A percentile compares a stretch with the other conserved stretches of the same genome.
These are phyloP conservation scores for Nycticryphes semicollaris DNA, from an alignment of 2,113 vertebrate species.

Conservation along the genomic window DNA sequence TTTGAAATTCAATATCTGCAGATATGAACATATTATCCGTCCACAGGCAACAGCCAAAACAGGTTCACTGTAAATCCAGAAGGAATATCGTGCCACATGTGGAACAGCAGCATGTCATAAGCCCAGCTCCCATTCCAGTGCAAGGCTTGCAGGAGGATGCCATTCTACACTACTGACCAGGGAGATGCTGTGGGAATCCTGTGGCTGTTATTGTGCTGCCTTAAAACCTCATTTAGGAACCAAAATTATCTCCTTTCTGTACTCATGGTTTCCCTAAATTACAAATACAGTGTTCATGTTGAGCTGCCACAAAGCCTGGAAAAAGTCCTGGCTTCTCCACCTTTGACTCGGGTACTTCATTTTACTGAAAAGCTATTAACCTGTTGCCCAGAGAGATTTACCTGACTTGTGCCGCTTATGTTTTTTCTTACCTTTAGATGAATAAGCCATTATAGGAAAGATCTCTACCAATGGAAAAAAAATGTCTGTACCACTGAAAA, in stretches of 20 bases:
- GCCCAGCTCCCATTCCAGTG: not conserved
- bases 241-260: conserved; percentile 68
- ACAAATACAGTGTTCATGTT: not conserved
- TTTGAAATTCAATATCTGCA: not conserved
- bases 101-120: not conserved
- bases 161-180: not conserved
- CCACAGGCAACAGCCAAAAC: not conserved
- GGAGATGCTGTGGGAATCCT: conserved; percentile 17
- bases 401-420: not conserved
- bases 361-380: not conserved
- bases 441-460: not conserved
- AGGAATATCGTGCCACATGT: not conserved
- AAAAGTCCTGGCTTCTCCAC: conserved; percentile 10
- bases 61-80: not conserved
- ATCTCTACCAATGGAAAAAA: not conserved
- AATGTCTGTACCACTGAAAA: not conserved
- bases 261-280: conserved; percentile 63
- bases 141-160: not conserved
- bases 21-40: not conserved
- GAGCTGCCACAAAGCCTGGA: conserved; percentile 23
- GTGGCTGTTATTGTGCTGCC: conserved; percentile 15
- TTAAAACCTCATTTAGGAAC: conserved; percentile 64
- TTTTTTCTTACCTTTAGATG: not conserved
- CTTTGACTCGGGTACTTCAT: not conserved
- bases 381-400: not conserved